Conservation (phyloP, 2,888 invertebrate genomes). For the Thalpophila matura region DNA sequence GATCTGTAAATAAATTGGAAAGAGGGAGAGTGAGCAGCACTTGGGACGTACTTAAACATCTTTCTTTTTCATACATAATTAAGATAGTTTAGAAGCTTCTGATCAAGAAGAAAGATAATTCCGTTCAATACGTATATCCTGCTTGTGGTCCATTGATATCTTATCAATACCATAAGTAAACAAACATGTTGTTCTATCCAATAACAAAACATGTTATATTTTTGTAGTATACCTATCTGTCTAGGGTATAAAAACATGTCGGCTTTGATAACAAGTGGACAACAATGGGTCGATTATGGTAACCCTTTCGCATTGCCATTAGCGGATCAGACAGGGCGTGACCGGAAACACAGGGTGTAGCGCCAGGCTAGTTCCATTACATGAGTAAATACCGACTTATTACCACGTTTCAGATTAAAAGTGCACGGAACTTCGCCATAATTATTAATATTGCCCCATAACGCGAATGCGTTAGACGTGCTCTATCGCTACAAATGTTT, state of each 20-base stretch:
- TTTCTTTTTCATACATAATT: background rate
- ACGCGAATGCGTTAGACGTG: too few relatives aligned
- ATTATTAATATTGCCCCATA: too few relatives aligned
- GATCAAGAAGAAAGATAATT: background rate
- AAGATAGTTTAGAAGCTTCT: background rate
- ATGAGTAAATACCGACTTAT: conserved; percentile 25
- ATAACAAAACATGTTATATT: conserved; percentile 2
- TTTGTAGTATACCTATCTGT: conserved; percentile 11
- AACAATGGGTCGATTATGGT: conserved; percentile 65
- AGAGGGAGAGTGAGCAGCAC: conserved; percentile 1
- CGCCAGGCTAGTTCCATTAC: conserved; percentile 39
- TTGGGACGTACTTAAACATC: background rate
- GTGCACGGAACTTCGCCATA: background rate
- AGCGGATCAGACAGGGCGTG: conserved; percentile 78
- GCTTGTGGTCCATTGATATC: background rate
- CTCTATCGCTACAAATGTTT: too few relatives aligned
- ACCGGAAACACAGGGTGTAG: conserved; percentile 74
- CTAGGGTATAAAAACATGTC: background rate
- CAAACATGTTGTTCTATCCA: conserved; percentile 7
- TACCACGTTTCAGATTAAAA: conserved; percentile 9
- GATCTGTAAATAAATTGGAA: conserved; percentile 33
- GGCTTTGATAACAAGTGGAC: conserved; percentile 28
- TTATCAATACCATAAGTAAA: background rate
- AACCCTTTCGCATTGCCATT: conserved; percentile 72
- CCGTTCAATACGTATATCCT: conserved; percentile 1